phyloP scores from a whole-genome alignment of 2,113 vertebrate species.

The Indri indri region DNA sequence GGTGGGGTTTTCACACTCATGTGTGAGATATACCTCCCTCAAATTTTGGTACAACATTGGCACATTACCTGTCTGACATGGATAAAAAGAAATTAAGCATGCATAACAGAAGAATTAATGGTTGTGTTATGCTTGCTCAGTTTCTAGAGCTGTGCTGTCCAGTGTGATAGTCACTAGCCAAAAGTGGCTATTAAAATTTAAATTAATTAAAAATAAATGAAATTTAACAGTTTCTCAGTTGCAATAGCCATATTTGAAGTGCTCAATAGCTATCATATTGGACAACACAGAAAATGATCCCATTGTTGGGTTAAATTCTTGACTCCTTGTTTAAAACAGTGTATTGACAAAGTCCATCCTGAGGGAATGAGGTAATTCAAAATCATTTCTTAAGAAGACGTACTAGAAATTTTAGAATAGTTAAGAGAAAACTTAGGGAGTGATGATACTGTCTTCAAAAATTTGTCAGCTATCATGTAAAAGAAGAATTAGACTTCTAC shows the following conservation, averaged over 20 bases:
- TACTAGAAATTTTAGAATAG: constrained; percentile 12
- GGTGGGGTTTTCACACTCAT: too few species aligned
- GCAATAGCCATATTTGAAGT: neutral
- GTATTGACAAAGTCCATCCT: neutral
- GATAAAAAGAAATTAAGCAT: neutral
- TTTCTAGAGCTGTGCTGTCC: neutral
- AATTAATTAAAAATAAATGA: neutral
- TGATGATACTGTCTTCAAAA: neutral
- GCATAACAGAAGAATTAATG: neutral
- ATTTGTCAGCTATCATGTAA: neutral
- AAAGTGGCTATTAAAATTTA: neutral
- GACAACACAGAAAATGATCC: neutral
- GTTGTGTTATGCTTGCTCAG: neutral
- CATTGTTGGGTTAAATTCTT: neutral
- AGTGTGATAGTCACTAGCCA: neutral
- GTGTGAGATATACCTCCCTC: too few species aligned
- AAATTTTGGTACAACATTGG: too few species aligned
- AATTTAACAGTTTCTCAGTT: neutral
- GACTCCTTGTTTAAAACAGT: neutral
- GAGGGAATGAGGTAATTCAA: neutral
- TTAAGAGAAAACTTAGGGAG: neutral
- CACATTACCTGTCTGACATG: too few species aligned
- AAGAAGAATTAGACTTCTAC: neutral
- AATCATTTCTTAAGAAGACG: constrained; percentile 19
- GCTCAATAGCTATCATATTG: neutral